A percentile compares a stretch with the other conserved stretches of the same genome.
phyloP scores from a whole-genome alignment of 2,888 invertebrate genomes.

The Drosophila nr. medialis region DNA sequence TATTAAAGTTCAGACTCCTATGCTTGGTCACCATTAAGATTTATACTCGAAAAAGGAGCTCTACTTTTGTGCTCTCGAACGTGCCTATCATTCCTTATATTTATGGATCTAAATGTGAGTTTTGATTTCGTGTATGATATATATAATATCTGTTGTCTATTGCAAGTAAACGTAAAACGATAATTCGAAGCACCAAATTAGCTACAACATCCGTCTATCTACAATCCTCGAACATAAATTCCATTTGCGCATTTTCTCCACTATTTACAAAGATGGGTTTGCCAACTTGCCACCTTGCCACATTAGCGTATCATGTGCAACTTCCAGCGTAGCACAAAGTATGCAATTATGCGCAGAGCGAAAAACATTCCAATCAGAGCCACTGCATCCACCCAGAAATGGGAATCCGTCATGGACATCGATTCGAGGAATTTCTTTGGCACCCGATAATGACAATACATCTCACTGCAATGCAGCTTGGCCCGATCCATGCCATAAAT shows the following conservation, averaged over 20 bases:
- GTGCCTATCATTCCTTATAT: conserved; percentile 34
- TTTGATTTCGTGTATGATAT: conserved; percentile 17
- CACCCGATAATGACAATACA: conserved; percentile 93
- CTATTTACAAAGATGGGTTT: conserved; percentile 37
- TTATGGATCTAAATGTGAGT: conserved; percentile 24
- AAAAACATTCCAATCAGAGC: conserved; percentile 93
- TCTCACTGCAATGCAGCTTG: conserved; percentile 92
- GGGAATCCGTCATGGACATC: conserved; percentile 92
- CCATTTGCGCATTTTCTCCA: conserved; percentile 27
- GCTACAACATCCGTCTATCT: conserved; percentile 38
- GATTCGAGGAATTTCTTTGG: conserved; percentile 93
- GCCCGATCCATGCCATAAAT: conserved; percentile 95
- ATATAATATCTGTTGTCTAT: conserved; percentile 29
- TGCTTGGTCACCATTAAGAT: conserved; percentile 72
- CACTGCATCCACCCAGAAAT: conserved; percentile 93
- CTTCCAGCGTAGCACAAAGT: conserved; percentile 93
- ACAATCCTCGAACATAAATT: conserved; percentile 41
- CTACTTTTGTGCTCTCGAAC: conserved; percentile 32
- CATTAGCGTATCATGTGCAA: conserved; percentile 86
- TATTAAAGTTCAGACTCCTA: conserved; percentile 76
- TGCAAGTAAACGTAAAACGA: conserved; percentile 38
- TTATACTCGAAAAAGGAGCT: conserved; percentile 33
- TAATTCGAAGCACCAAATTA: conserved; percentile 48
- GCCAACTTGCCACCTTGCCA: background rate
- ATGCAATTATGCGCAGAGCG: conserved; percentile 91